Evolutionary conservation across 2,113 vertebrate genomes (phyloP), one percentile per base, ranked within the genome.

Genomic region (Chaetura pelagica): DNA sequence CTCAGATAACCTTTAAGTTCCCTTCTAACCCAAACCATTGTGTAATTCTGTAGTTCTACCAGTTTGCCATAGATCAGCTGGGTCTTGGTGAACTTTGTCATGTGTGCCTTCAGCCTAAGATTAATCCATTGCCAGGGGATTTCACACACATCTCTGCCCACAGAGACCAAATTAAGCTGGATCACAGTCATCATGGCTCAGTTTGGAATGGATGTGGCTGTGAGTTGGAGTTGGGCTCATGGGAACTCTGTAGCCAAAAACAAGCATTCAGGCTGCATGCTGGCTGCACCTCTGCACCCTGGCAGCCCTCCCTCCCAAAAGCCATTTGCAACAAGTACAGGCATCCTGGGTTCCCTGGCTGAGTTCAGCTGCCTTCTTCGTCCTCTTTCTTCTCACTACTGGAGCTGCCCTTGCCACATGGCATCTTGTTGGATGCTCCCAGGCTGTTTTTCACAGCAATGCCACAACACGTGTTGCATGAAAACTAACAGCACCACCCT

Each of bases 401-500:
- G 30, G 44, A 73, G 30, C 21, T 86, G 49, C 12, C 44, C 7
- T 10, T 84, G 20, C 48, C 32, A 27, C 7, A 26, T 1, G 9
- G 20, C 22, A 24, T 44, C n/a, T 12, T 32, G 17, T 34, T 69
- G 18, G 7, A 21, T 12, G 4, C 9, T 71, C 10, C 19, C 1
- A 15, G 27, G 12, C 30, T 83, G 34, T 26, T 64, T 76, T 76
- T 38, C 49, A 89, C 73, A 80, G 32, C 32, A 61, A 12, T 3
- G 11, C 3, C 2, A 30, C 24, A 72, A n/a, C 44, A 69, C 0
- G 27, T 29, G 5, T 6, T 55, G 18, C 29, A n/a, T 4, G 4
- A 38, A 17, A 87, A 54, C 10, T 24, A 71, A 49, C 10, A 49
- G 4, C 30, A 40, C 11, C 18, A 35, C 22, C 24, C 21, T 81